phyloP scores from a whole-genome alignment of 2,797 vertebrate species.

The Synanceia verrucosa region DNA sequence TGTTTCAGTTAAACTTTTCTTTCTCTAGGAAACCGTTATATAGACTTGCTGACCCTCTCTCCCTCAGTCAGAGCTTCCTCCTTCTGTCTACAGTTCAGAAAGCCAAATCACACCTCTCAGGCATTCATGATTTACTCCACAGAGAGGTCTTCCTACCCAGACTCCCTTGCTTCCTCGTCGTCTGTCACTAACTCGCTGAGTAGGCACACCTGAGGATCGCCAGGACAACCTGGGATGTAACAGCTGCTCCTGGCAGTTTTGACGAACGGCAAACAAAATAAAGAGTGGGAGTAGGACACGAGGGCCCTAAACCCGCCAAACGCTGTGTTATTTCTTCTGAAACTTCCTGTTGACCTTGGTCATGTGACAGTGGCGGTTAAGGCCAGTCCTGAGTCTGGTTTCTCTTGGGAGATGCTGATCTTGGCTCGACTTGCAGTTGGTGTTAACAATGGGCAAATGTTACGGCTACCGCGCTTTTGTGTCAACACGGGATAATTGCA shows the following conservation, averaged over 20 bases:
- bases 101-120: slow-evolving; percentile 62
- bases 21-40: slow-evolving; percentile 68
- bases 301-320: slow-evolving; percentile 32
- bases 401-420: slow-evolving; percentile 46
- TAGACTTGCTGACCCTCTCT: slow-evolving; percentile 71
- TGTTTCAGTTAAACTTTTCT: slow-evolving; percentile 75
- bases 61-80: slow-evolving; percentile 67
- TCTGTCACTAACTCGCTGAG: slow-evolving; percentile 60
- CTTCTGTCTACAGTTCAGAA: slow-evolving; percentile 60
- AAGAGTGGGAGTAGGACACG: slow-evolving; percentile 52
- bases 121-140: slow-evolving; percentile 54
- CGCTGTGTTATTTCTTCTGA: slow-evolving; percentile 49
- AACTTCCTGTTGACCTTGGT: slow-evolving; percentile 73
- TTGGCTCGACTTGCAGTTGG: slow-evolving; percentile 45
- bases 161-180: slow-evolving; percentile 46
- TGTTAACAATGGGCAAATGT: slow-evolving; percentile 71
- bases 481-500: slow-evolving; percentile 62
- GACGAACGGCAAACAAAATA: slow-evolving; percentile 63
- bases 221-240: slow-evolving; percentile 25
- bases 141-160: slow-evolving; percentile 55
- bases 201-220: slow-evolving; percentile 67
- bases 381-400: slow-evolving; percentile 52
- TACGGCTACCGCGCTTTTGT: slow-evolving; percentile 47
- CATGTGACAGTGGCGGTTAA: slow-evolving; percentile 63
- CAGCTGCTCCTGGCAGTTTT: slow-evolving; percentile 56